Percentiles rank a stretch among this genome's conserved stretches.
Evolutionary conservation across 2,888 invertebrate species (phyloP).

Genomic region (Epinotia nisella): DNA sequence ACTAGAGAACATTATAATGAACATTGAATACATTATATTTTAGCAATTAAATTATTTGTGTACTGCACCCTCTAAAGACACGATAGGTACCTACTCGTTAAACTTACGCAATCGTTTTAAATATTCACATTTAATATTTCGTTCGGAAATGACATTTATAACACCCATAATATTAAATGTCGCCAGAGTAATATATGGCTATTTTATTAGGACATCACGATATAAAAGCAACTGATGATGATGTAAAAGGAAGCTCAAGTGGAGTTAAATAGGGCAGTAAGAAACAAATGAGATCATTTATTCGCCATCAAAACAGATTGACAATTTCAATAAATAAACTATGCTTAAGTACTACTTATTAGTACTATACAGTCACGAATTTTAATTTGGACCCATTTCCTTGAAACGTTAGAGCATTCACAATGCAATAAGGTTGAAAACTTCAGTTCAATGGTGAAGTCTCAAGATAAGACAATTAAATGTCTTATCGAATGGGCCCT

Average conservation of each 20-base stretch:
- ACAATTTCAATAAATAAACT: not conserved
- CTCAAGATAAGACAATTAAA: too few species aligned
- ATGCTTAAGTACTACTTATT: not conserved
- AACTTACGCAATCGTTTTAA: not conserved
- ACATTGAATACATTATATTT: too few species aligned
- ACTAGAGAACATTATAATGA: too few species aligned
- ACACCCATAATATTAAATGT: conserved; percentile 3
- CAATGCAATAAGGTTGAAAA: too few species aligned
- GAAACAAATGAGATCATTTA: conserved; percentile 35
- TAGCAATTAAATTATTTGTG: not conserved
- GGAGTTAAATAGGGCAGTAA: conserved; percentile 51
- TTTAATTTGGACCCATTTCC: too few species aligned
- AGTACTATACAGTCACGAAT: too few species aligned
- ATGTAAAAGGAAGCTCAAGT: conserved; percentile 52
- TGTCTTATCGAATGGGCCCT: too few species aligned
- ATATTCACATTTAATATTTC: conserved; percentile 1
- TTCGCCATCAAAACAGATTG: conserved; percentile 29
- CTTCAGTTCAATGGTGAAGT: too few species aligned
- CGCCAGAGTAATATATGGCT: conserved; percentile 8
- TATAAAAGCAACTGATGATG: conserved; percentile 25
- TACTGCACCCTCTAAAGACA: not conserved
- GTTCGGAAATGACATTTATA: not conserved
- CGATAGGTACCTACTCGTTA: not conserved
- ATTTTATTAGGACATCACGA: conserved; percentile 15
- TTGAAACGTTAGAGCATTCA: too few species aligned